These are phyloP conservation scores for Empidonax traillii DNA, from an alignment of 2,113 vertebrate genomes.

Conservation along the genomic window DNA sequence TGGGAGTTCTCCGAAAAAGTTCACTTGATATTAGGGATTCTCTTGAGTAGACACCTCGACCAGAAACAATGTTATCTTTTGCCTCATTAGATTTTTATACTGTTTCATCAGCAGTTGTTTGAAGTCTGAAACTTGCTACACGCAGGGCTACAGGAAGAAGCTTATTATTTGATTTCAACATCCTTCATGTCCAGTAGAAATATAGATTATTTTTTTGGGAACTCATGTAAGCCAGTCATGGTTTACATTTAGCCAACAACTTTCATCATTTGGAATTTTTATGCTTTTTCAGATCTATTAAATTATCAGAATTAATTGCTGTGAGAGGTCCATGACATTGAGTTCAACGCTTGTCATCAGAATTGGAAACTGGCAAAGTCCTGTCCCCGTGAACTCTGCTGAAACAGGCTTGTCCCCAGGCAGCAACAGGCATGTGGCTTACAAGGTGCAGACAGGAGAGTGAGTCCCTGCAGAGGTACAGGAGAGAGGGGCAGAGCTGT, in stretches of 20 bases:
- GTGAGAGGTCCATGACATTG: background rate
- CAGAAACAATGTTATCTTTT: background rate
- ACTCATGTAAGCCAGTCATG: background rate
- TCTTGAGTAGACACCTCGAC: background rate
- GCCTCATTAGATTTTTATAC: background rate
- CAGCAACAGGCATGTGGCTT: accelerated
- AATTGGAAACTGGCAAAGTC: background rate
- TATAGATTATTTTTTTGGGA: background rate
- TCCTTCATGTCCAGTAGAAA: background rate
- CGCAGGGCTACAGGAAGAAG: background rate
- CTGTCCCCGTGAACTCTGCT: background rate
- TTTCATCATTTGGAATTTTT: background rate
- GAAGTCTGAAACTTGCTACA: background rate
- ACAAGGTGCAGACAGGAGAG: background rate
- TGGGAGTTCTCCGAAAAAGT: background rate
- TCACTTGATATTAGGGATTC: background rate
- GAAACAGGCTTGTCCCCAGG: accelerated
- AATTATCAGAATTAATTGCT: background rate
- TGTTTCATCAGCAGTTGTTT: background rate
- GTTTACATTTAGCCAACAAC: background rate
- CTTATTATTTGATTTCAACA: background rate
- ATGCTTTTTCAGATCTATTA: background rate
- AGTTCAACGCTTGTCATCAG: background rate
- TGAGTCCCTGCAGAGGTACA: background rate
- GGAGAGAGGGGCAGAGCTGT: background rate